These are phyloP conservation scores for Bombus confusus DNA, from an alignment of 1,140 invertebrate genomes.

Conservation along the genomic window DNA sequence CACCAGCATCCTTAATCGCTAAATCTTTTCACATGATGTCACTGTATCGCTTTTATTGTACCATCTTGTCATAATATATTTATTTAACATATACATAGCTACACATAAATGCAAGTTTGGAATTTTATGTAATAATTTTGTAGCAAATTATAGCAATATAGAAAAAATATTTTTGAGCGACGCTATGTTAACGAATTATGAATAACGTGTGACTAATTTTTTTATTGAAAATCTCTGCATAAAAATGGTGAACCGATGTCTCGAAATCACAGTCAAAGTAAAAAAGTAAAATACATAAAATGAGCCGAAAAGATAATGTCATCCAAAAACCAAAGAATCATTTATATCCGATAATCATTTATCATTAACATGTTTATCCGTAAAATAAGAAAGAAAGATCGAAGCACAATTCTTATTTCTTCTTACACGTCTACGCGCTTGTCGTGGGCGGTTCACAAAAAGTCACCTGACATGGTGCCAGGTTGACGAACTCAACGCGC, in stretches of 20 bases:
- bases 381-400: constrained; percentile 11
- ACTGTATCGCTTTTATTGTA: background rate
- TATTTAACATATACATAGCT: too few species aligned
- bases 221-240: too few species aligned
- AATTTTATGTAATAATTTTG: background rate
- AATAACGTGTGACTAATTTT: too few species aligned
- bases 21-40: background rate
- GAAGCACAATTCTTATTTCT: constrained; percentile 11
- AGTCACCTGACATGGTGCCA: constrained; percentile 60
- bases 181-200: too few species aligned
- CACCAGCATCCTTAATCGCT: background rate
- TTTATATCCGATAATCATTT: background rate
- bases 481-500: constrained; percentile 53
- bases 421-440: constrained; percentile 41
- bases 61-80: background rate
- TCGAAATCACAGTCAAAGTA: too few species aligned
- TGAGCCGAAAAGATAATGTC: too few species aligned
- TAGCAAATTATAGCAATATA: too few species aligned
- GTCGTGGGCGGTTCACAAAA: constrained; percentile 62
- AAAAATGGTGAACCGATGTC: too few species aligned
- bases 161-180: too few species aligned
- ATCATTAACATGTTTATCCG: constrained; percentile 32
- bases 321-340: background rate
- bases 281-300: background rate
- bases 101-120: background rate